A percentile compares a stretch with the other conserved stretches of the same genome.
Conservation (phyloP, 2,888 invertebrate genomes). For the Eurois occulta region DNA sequence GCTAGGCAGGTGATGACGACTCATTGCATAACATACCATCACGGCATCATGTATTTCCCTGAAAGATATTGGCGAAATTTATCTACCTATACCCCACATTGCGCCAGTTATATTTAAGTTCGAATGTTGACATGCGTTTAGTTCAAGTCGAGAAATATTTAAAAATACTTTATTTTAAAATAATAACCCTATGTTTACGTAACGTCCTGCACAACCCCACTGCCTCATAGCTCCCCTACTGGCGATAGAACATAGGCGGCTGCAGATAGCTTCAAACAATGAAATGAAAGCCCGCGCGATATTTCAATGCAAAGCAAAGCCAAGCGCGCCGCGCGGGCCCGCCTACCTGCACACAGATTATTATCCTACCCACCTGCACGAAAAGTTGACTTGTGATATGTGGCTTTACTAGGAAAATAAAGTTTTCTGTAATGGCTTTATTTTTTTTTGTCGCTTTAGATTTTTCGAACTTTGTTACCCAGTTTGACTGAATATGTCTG, state of each 20-base stretch:
- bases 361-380: constrained; percentile 51
- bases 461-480: neutral
- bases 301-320: constrained; percentile 76
- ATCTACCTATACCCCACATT: too few relatives aligned
- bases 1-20: neutral
- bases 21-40: neutral
- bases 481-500: neutral
- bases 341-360: constrained; percentile 63
- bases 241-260: constrained; percentile 68
- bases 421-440: constrained; percentile 22
- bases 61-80: neutral
- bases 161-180: neutral
- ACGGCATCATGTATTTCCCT: neutral
- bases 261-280: constrained; percentile 85
- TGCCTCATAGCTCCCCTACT: constrained; percentile 51
- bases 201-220: constrained; percentile 22
- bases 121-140: neutral
- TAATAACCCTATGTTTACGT: neutral
- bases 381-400: constrained; percentile 39
- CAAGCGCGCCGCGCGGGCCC: constrained; percentile 58
- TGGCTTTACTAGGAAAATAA: constrained; percentile 15
- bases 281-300: constrained; percentile 84
- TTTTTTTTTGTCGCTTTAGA: constrained; percentile 6
- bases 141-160: neutral
- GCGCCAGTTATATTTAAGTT: too few relatives aligned